Base-by-base conservation (phyloP, 2,888 invertebrate species). In the Boloria selene region DNA sequence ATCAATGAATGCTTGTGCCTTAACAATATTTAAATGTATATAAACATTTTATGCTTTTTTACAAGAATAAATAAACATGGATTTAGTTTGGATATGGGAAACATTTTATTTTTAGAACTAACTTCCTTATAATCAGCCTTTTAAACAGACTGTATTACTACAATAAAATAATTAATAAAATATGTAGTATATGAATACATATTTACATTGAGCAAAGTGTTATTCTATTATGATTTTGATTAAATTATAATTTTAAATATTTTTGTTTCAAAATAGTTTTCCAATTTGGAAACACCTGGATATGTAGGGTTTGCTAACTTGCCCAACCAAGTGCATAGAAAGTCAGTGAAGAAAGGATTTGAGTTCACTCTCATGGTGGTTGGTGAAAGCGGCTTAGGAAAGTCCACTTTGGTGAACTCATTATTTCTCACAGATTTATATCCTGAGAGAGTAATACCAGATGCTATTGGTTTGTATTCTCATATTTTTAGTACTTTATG, bases 291-390 rank as follows among this genome's bases (percentile, higher is more conserved):
- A 86, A 96, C 97, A 0, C 96, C 97, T 42, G 97, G 97, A 22
- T 98, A 98, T 91, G 95, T 98, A 47, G 98, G 98, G 3, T 98
- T 98, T 88, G 98, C 98, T 60, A 98, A 98, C 93, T 89, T 99
- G 49, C 98, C 98, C 1, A 98, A 98, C 88, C 98, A 98, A 89
- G 98, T 99, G 31, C 98, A 99, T 86, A 93, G 98, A 71, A 99
- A 99, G 88, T 98, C 98, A 0, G 98, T 98, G 62, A 99, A 99
- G 87, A 98, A 98, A 83, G 98, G 98, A 22, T 99, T 99, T 83
- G 98, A 98, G 89, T 99, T 99, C 84, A 98, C 98, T 0, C 91
- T 99, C 13, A 98, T 99, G 98, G 98, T 99, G 64, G 98, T 97
- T 10, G 97, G 98, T 47, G 96, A 97, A 79, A 96, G 96, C 74